phyloP scores from a whole-genome alignment of 2,797 vertebrate genomes.

The Schizopygopsis malacanthus region DNA sequence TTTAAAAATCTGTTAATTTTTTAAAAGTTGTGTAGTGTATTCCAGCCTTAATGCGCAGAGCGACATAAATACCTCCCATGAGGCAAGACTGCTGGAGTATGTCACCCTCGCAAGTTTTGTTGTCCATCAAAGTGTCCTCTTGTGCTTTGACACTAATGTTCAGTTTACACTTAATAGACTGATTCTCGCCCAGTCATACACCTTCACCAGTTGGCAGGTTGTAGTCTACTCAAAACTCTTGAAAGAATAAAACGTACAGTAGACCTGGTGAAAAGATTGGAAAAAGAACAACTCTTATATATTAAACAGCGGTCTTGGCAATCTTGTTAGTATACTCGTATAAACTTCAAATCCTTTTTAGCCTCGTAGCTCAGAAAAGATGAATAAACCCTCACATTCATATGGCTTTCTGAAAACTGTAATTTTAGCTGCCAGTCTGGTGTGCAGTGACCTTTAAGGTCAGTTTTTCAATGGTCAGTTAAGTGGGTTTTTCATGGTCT shows the following conservation, averaged over 20 bases:
- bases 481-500: neutral
- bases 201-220: neutral
- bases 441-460: neutral
- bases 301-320: neutral
- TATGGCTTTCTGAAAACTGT: neutral
- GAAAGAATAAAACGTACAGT: neutral
- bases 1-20: too few relatives aligned
- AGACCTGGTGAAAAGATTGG: neutral
- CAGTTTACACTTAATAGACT: constrained; percentile 13
- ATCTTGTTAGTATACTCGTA: too few relatives aligned
- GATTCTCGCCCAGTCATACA: neutral
- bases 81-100: neutral
- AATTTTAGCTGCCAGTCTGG: neutral
- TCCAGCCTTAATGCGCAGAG: neutral
- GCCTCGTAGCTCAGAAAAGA: neutral
- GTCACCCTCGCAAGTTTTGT: neutral
- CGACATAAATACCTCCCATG: neutral
- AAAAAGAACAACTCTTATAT: neutral
- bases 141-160: constrained; percentile 22
- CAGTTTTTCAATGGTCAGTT: neutral
- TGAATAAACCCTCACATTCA: neutral
- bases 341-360: neutral
- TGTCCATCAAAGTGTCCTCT: constrained; percentile 24
- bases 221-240: neutral
- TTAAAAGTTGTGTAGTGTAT: too few relatives aligned